Conservation (phyloP, 2,113 vertebrate species). For the Rhinolophus sinicus region DNA sequence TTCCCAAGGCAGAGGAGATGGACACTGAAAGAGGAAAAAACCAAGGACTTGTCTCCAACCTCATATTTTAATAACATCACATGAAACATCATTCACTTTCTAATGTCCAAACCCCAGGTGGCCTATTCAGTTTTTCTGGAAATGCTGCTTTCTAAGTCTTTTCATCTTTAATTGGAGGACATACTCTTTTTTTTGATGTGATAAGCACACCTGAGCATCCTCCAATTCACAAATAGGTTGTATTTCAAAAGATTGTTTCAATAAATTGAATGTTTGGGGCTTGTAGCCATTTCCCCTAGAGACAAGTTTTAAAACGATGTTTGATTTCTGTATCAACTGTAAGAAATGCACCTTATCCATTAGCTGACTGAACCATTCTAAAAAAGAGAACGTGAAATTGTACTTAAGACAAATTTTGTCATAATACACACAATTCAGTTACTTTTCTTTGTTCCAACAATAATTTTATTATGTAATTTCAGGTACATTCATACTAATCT, state of each 20-base stretch:
- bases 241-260: background rate
- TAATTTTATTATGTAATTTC: background rate
- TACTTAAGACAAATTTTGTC: background rate
- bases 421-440: background rate
- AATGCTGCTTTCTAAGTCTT: background rate
- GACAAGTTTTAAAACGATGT: background rate
- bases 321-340: background rate
- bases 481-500: background rate
- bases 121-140: background rate
- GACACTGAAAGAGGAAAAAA: background rate
- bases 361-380: background rate
- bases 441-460: background rate
- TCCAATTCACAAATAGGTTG: background rate
- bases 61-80: background rate
- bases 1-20: background rate
- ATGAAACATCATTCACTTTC: background rate
- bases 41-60: background rate
- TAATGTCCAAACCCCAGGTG: background rate
- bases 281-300: background rate
- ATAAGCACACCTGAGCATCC: background rate
- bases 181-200: background rate
- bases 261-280: background rate
- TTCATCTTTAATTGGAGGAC: background rate
- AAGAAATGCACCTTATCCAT: background rate
- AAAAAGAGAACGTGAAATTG: background rate